phyloP scores from a whole-genome alignment of 1,140 invertebrate species.

The Metaphire vulgaris region DNA sequence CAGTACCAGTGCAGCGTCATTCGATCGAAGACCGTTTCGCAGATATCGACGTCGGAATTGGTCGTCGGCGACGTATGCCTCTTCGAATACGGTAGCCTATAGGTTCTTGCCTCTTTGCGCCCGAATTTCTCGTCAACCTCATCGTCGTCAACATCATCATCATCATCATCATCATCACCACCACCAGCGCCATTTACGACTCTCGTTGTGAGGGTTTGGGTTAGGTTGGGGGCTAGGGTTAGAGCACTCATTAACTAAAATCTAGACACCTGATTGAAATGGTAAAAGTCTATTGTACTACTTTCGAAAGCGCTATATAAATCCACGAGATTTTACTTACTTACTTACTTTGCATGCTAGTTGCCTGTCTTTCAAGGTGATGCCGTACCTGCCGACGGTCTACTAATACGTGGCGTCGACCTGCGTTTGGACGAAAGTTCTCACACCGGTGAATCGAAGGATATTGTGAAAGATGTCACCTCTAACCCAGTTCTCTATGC shows the following conservation, averaged over 20 bases:
- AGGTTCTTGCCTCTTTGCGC: neutral
- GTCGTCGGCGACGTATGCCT: slow-evolving; percentile 95
- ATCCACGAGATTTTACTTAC: too few relatives aligned
- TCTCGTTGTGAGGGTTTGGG: too few relatives aligned
- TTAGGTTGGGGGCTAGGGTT: too few relatives aligned
- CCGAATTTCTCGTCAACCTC: neutral
- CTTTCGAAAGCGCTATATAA: too few relatives aligned
- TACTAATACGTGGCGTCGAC: slow-evolving; percentile 94
- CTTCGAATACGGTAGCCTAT: slow-evolving; percentile 48
- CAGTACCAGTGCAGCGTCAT: slow-evolving; percentile 96
- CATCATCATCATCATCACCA: slow-evolving; percentile 20
- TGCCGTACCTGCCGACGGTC: slow-evolving; percentile 88
- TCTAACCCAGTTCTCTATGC: slow-evolving; percentile 91
- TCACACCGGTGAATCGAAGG: slow-evolving; percentile 94
- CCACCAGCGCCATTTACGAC: slow-evolving; percentile 11
- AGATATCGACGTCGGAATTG: slow-evolving; percentile 88
- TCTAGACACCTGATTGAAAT: too few relatives aligned
- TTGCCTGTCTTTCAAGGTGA: too few relatives aligned
- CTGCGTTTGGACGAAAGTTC: slow-evolving; percentile 95
- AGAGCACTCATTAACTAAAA: too few relatives aligned
- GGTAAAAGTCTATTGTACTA: too few relatives aligned
- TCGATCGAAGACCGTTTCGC: slow-evolving; percentile 75
- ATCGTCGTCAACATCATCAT: slow-evolving; percentile 19
- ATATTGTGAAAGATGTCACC: slow-evolving; percentile 86
- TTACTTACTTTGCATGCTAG: too few relatives aligned